Base-by-base conservation (phyloP, 2,113 vertebrate species). In the Strigops habroptila region DNA sequence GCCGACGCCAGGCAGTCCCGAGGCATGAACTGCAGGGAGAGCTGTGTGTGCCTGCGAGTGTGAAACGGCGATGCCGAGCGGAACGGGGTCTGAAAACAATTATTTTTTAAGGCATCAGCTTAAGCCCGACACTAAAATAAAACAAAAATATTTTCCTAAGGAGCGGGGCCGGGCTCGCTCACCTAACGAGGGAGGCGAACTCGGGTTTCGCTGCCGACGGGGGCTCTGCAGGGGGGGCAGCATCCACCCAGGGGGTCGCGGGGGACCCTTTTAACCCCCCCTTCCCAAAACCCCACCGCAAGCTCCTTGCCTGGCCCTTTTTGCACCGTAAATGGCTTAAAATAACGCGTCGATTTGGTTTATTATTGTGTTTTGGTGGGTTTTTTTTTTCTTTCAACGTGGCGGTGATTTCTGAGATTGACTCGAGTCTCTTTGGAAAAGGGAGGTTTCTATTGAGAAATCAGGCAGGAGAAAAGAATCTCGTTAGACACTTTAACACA, bases 71-170 rank as follows among this genome's bases (percentile, higher is more conserved):
- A 90, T 94, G 88, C 82, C 79, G 91, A 37, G 49, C 28, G 44
- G 70, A 91, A 22, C 7, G 18, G 71, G 87, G 37, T 80, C 93
- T 95, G 97, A 96, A 97, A 96, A 97, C 93, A 90, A 96, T 97
- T 93, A 84, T 92, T 93, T 93, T 94, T 96, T 91, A 91, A 94
- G 81, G 82, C 94, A 93, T 83, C 88, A 91, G 88, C 91, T 86
- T 92, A 92, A 95, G 70, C 46, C 53, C 74, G 69, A 90, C 88
- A 79, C 94, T 95, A 94, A 96, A 96, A 95, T 96, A 97, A 95
- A 96, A 95, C 94, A 95, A 92, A 96, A 96, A 95, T 97, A 93
- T 96, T 96, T 97, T 97, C 86, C 83, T 93, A 95, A 93, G 91
- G 81, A 96, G 46, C 13, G 63, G 15, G 81, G 84, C 78, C 37